Evolutionary conservation across 1,140 invertebrate species (phyloP), one percentile per base, ranked within the genome.

Genomic region (Cephus cinctus): DNA sequence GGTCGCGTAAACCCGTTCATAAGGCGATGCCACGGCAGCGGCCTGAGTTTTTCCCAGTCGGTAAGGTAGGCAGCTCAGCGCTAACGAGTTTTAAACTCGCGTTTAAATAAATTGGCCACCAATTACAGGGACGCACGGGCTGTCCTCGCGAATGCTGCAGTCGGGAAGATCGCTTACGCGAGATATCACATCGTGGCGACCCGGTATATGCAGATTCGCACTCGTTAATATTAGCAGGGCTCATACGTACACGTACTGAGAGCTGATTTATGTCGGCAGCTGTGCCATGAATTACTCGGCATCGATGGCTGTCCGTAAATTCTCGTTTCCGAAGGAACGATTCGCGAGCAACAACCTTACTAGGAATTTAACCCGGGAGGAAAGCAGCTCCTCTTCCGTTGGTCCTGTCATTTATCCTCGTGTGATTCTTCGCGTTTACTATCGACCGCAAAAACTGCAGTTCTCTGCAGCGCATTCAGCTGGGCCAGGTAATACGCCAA

Each of bases 371-470:
- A n/a, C n/a, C n/a, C n/a, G n/a, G n/a, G n/a, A n/a, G n/a, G n/a
- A n/a, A n/a, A n/a, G n/a, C n/a, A n/a, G n/a, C n/a, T n/a, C n/a
- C n/a, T n/a, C n/a, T n/a, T n/a, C n/a, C n/a, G n/a, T n/a, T n/a
- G n/a, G n/a, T n/a, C n/a, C n/a, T n/a, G n/a, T n/a, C n/a, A n/a
- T n/a, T n/a, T n/a, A n/a, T n/a, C n/a, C n/a, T n/a, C n/a, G n/a
- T n/a, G n/a, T n/a, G n/a, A n/a, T 2, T 12, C 9, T 30, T 36
- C 22, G 18, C 15, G 39, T 20, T 8, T 18, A 56, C 53, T 76
- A 75, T 76, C 74, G 72, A 73, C 74, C 53, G 73, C 52, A 57
- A 76, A 65, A 69, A 57, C 43, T 62, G 60, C 57, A 70, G 68
- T 54, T 60, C 57, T 55, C 69, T 69, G 63, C 53, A 63, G 50